Evolutionary conservation across 1,140 invertebrate genomes (phyloP).

Genomic region (Pemphigus obesinymphae): DNA sequence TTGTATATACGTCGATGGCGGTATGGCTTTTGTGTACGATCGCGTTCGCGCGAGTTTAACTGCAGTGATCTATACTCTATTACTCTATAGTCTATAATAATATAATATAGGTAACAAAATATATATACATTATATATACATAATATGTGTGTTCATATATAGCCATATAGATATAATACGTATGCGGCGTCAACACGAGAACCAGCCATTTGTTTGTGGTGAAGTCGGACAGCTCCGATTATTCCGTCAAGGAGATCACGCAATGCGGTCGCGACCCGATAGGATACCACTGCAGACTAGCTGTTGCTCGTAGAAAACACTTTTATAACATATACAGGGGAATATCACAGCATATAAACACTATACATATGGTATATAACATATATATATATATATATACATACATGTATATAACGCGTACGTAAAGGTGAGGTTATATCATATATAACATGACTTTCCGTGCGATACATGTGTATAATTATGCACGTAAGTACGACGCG

Average conservation of each 20-base stretch:
- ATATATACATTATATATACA: background rate
- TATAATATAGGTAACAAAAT: too few relatives aligned
- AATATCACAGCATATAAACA: too few relatives aligned
- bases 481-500: too few relatives aligned
- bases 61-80: background rate
- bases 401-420: background rate
- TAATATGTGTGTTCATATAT: background rate
- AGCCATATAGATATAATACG: background rate
- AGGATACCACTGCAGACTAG: background rate
- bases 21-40: background rate
- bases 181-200: slow-evolving; percentile 18
- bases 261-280: slow-evolving; percentile 2
- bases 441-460: too few relatives aligned
- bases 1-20: background rate
- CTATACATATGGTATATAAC: too few relatives aligned
- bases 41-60: background rate
- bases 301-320: slow-evolving; percentile 6
- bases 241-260: slow-evolving; percentile 33
- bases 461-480: too few relatives aligned
- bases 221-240: slow-evolving; percentile 32
- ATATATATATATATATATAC: background rate
- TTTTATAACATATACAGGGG: too few relatives aligned
- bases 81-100: too few relatives aligned
- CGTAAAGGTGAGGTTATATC: background rate
- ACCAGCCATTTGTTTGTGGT: slow-evolving; percentile 18